Conservation (phyloP, 2,888 invertebrate species). For the Spodoptera littoralis region DNA sequence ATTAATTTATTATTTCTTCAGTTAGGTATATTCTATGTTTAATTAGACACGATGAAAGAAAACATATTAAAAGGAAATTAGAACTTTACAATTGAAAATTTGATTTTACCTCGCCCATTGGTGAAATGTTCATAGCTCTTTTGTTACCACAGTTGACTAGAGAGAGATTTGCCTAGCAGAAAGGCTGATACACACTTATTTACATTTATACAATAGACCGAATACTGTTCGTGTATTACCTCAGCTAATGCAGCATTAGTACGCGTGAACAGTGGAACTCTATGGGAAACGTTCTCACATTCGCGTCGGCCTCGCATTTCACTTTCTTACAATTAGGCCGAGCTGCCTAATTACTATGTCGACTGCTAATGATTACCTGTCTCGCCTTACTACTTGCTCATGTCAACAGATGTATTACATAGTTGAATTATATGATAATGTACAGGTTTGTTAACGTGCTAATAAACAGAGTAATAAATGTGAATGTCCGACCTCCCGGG, state of each 20-base stretch:
- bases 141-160: too few relatives aligned
- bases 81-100: too few relatives aligned
- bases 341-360: slow-evolving; percentile 55
- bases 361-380: slow-evolving; percentile 61
- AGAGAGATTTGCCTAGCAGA: too few relatives aligned
- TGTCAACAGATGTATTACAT: slow-evolving; percentile 28
- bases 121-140: too few relatives aligned
- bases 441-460: slow-evolving; percentile 1
- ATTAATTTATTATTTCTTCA: too few relatives aligned
- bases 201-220: too few relatives aligned
- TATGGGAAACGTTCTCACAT: slow-evolving; percentile 65
- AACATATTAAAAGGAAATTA: too few relatives aligned
- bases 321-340: slow-evolving; percentile 73
- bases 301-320: slow-evolving; percentile 64
- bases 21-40: too few relatives aligned
- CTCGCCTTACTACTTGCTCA: slow-evolving; percentile 56
- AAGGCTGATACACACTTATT: too few relatives aligned
- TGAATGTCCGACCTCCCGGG: neutral
- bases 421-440: slow-evolving; percentile 22
- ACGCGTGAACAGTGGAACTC: slow-evolving; percentile 40
- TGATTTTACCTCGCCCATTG: too few relatives aligned
- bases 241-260: neutral
- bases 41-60: too few relatives aligned
- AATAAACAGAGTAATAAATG: neutral
- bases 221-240: slow-evolving; percentile 8